Percentiles rank a stretch among this genome's conserved stretches.
Evolutionary conservation across 2,888 invertebrate species (phyloP).

Genomic region (Ichneumoninae sp.): DNA sequence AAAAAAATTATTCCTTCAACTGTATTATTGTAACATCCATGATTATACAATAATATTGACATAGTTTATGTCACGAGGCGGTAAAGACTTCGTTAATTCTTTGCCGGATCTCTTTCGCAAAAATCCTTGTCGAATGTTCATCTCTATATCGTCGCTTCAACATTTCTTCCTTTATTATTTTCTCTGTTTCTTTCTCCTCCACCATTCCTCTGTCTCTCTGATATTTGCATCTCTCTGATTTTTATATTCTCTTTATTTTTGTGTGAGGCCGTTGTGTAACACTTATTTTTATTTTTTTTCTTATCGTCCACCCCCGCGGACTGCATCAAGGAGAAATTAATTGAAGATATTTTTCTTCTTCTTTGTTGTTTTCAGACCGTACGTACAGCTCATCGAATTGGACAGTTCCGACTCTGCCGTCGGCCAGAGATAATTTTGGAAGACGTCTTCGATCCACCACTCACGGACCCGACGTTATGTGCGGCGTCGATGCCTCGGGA

Average conservation of each 20-base stretch:
- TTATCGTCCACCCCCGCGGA: neutral
- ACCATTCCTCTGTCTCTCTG: constrained; percentile 24
- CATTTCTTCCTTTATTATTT: neutral
- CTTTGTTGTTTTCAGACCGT: constrained; percentile 71
- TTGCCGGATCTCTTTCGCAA: constrained; percentile 7
- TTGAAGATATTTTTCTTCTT: constrained; percentile 41
- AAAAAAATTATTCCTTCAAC: constrained; percentile 35
- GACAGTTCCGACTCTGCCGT: constrained; percentile 77
- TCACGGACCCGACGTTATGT: constrained; percentile 55
- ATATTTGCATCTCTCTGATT: constrained; percentile 33
- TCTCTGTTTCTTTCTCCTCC: neutral
- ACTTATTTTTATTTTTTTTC: neutral
- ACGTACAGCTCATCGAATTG: constrained; percentile 79
- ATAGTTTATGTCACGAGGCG: constrained; percentile 15
- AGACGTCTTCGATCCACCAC: constrained; percentile 78
- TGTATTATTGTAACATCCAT: constrained; percentile 44
- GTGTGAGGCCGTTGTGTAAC: constrained; percentile 8
- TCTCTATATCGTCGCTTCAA: constrained; percentile 6
- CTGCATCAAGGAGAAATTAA: neutral
- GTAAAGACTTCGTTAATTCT: constrained; percentile 22
- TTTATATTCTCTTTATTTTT: neutral
- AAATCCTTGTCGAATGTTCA: constrained; percentile 25
- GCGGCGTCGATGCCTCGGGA: constrained; percentile 60
- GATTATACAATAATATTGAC: constrained; percentile 46
- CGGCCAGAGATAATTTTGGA: constrained; percentile 67